Percentiles rank a stretch among this genome's conserved stretches.
Evolutionary conservation across 2,797 vertebrate species (phyloP).

Genomic region (Poeciliopsis gracilis): DNA sequence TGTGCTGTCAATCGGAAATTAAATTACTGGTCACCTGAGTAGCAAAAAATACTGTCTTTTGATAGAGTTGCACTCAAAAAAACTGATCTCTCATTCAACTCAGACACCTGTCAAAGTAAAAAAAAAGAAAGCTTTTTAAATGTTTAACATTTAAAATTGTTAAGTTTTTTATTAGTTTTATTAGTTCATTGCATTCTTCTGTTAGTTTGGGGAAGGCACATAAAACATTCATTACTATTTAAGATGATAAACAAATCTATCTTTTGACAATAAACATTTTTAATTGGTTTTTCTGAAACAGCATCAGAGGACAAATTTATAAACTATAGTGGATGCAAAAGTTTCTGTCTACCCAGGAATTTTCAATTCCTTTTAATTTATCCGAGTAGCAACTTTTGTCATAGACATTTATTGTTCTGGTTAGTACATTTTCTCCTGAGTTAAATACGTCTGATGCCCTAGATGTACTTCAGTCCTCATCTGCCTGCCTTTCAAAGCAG

Average conservation of each 20-base stretch:
- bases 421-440: slow-evolving; percentile 2
- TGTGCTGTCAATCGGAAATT: background rate
- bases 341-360: background rate
- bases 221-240: background rate
- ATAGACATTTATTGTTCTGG: background rate
- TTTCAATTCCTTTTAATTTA: background rate
- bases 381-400: background rate
- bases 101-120: background rate
- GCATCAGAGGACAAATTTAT: slow-evolving; percentile 2
- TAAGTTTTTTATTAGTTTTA: background rate
- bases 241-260: background rate
- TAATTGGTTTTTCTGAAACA: background rate
- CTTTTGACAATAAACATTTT: background rate
- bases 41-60: background rate
- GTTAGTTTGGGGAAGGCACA: background rate
- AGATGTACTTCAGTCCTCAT: slow-evolving; percentile 5
- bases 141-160: background rate
- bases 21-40: background rate
- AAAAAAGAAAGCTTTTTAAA: background rate
- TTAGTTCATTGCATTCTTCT: background rate
- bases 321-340: background rate
- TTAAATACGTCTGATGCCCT: background rate
- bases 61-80: background rate
- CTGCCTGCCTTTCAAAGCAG: slow-evolving; percentile 17
- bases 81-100: slow-evolving; percentile 6